Base-by-base conservation (phyloP, 2,888 invertebrate genomes). In the Dugesia japonica region DNA sequence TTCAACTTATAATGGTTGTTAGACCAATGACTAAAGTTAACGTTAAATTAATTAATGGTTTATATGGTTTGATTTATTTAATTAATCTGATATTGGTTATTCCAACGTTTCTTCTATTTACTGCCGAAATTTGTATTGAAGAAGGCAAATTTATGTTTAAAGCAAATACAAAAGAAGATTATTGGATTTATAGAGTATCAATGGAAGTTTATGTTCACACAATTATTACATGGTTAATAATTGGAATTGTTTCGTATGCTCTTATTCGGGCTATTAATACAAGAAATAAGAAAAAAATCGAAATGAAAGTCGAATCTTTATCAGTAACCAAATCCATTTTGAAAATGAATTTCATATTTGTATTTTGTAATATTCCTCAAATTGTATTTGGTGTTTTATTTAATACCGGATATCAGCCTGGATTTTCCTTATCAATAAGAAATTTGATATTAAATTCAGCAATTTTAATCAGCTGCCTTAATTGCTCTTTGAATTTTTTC, bases 361-460 rank as follows among this genome's bases (percentile, higher is more conserved):
- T 56, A 56, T 56, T 56, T 56, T 56, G 56, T n/a, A 56, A 56
- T 56, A 56, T 56, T n/a, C 56, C 56, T 13, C 56, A 56, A 56
- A 56, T 56, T 56, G 56, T 23, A n/a, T 56, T 56, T 56, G 56
- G 56, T 1, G 56, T 56, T 23, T 23, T 56, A 56, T 56, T 56
- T 56, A 56, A 56, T 23, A 56, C 56, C 4, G 56, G 56, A 20
- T 56, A 56, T 23, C 56, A 56, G 17, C 56, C 56, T 23, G 56
- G 56, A n/a, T 56, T 56, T 56, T n/a, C 56, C 17, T 1, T 56
- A n/a, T 56, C 56, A n/a, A n/a, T 56, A 4, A 56, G 56, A 56
- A 56, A 56, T 56, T 56, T 56, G 23, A 56, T 56, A 9, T 56
- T 56, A n/a, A 56, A 56, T 56, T 56, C 20, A 9, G 56, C 56